Conservation (phyloP, 2,113 vertebrate species). For the Motacilla tschutschensis region DNA sequence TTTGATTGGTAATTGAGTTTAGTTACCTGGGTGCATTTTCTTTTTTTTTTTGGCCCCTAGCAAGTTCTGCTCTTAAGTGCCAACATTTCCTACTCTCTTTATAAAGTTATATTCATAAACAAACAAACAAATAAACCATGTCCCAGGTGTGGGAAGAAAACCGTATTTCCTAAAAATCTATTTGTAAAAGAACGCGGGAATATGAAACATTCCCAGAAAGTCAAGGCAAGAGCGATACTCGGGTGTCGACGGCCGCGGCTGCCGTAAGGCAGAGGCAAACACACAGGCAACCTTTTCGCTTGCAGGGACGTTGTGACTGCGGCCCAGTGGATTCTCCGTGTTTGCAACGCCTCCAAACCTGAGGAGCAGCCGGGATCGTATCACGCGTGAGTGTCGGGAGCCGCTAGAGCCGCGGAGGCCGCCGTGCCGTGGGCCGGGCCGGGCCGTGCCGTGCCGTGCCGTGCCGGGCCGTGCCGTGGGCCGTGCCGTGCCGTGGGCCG, state of each 20-base stretch:
- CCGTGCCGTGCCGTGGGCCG: too few relatives aligned
- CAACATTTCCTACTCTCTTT: background rate
- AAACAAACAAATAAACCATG: background rate
- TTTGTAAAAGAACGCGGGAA: background rate
- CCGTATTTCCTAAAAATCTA: accelerated
- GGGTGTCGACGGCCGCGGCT: accelerated
- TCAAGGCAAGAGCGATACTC: background rate
- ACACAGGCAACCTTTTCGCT: accelerated
- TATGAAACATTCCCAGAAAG: accelerated
- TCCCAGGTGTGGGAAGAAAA: background rate
- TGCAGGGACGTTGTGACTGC: accelerated
- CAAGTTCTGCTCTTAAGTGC: background rate
- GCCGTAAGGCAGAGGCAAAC: background rate
- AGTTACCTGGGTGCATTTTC: background rate
- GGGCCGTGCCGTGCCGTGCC: background rate
- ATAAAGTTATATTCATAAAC: background rate
- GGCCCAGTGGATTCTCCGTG: accelerated
- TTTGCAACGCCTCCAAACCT: background rate
- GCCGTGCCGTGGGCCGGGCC: background rate
- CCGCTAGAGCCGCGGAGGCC: too few relatives aligned
- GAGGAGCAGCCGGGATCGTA: background rate
- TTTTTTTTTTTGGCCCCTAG: background rate
- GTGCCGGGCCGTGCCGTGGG: too few relatives aligned
- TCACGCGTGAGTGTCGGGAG: background rate
- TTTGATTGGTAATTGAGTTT: background rate